These are phyloP conservation scores for Yasuhikotakia modesta DNA, from an alignment of 2,797 vertebrate genomes.

Conservation along the genomic window DNA sequence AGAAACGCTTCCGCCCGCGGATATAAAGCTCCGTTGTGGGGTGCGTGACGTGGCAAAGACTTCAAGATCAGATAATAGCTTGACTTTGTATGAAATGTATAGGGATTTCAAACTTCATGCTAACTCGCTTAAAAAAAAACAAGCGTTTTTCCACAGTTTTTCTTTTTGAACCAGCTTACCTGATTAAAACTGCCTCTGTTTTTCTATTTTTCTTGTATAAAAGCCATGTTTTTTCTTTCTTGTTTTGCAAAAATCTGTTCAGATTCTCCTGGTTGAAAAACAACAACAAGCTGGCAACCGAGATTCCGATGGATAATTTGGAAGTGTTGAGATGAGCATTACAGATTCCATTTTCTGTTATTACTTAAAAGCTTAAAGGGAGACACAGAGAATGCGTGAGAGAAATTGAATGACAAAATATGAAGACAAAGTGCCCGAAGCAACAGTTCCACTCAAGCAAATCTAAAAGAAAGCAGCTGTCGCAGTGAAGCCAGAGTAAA, in stretches of 20 bases:
- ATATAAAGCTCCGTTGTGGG: slow-evolving; percentile 32
- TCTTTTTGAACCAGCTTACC: background rate
- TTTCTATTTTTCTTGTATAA: background rate
- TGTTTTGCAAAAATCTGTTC: background rate
- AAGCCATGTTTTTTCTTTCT: background rate
- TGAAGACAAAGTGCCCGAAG: slow-evolving; percentile 16
- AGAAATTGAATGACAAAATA: slow-evolving; percentile 19
- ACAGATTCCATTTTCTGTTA: background rate
- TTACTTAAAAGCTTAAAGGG: slow-evolving; percentile 15
- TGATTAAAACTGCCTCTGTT: background rate
- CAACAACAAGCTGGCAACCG: slow-evolving; percentile 12
- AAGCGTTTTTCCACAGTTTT: background rate
- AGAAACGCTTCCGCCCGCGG: slow-evolving; percentile 46
- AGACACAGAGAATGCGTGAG: slow-evolving; percentile 1
- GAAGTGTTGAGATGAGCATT: background rate
- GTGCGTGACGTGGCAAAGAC: slow-evolving; percentile 24
- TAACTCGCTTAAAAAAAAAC: background rate
- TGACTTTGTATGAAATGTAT: slow-evolving; percentile 3
- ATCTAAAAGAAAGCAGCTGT: slow-evolving; percentile 36
- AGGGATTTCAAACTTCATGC: background rate
- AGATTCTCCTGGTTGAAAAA: slow-evolving; percentile 23
- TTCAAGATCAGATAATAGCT: slow-evolving; percentile 27
- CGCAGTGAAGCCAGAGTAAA: slow-evolving; percentile 1
- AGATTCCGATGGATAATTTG: slow-evolving; percentile 15
- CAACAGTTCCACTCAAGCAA: slow-evolving; percentile 36